Evolutionary conservation across 2,113 vertebrate species (phyloP), one percentile per base, ranked within the genome.

Genomic region (Corythornis vintsioides): DNA sequence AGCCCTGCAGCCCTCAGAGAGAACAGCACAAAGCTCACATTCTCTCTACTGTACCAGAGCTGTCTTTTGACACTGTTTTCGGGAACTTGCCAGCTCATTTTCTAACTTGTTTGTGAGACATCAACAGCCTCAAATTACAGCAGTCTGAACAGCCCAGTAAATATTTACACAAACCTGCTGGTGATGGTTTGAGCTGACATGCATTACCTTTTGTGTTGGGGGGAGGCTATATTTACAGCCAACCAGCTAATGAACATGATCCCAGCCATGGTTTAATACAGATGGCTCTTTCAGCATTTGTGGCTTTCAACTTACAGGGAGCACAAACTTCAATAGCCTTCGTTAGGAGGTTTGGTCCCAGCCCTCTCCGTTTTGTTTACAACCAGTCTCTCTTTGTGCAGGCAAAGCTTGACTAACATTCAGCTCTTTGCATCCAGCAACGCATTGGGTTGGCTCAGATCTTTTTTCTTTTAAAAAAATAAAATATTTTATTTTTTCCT

Each of bases 241-340:
- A 96, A 93, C 95, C 95, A 96, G 90, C 95, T 97, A 97, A 97
- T 97, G 96, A 97, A 97, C 95, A 94, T 81, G 85, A 91, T 94
- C 95, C 86, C 63, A 87, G 94, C 81, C 95, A 94, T 63, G 79
- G 83, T 91, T 95, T 95, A 81, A 88, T 92, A 92, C 92, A 93
- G 95, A 96, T 90, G 90, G 95, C 50, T 90, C 89, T 95, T 96
- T 93, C 94, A 97, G 90, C 61, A 3, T 95, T 96, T 83, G 92
- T 50, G 91, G 95, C 96, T 96, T 97, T 97, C 96, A 96, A 96
- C 95, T 93, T 96, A 85, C 94, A 96, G 95, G 85, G 92, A 97
- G 95, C 92, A 90, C 92, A 95, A 94, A 96, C 94, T 96, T 97
- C 95, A 97, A 97, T 97, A 97, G 96, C 77, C 93, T 88, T 91